phyloP scores from a whole-genome alignment of 2,113 vertebrate species.

The Psittacula cyanocephala region DNA sequence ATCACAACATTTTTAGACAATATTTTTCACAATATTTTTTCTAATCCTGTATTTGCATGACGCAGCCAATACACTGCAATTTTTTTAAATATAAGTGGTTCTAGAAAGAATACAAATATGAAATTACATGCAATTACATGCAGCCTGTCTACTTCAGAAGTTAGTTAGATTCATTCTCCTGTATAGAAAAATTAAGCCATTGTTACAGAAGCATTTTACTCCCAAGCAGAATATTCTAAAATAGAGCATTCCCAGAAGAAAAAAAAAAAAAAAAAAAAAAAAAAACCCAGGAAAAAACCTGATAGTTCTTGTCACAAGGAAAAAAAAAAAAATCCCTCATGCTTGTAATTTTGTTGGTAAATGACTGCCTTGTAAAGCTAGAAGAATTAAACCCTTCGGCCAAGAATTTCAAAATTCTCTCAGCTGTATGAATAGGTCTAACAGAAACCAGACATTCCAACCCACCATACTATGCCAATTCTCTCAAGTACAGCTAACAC shows the following conservation, averaged over 20 bases:
- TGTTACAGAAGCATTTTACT: background rate
- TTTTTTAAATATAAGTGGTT: background rate
- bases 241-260: background rate
- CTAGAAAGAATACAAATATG: background rate
- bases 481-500: background rate
- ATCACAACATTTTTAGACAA: background rate
- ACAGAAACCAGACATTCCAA: background rate
- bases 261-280: background rate
- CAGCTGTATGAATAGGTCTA: background rate
- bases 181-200: background rate
- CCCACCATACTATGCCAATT: rapidly evolving
- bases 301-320: background rate
- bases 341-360: background rate
- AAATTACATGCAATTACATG: background rate
- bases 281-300: background rate
- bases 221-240: background rate
- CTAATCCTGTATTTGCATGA: background rate
- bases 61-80: background rate
- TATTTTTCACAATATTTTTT: background rate
- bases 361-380: background rate
- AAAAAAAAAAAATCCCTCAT: background rate
- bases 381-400: background rate
- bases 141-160: background rate
- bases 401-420: background rate
- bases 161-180: background rate